Base-by-base conservation (phyloP, 2,888 invertebrate species). In the Aleiodes leptofemur region DNA sequence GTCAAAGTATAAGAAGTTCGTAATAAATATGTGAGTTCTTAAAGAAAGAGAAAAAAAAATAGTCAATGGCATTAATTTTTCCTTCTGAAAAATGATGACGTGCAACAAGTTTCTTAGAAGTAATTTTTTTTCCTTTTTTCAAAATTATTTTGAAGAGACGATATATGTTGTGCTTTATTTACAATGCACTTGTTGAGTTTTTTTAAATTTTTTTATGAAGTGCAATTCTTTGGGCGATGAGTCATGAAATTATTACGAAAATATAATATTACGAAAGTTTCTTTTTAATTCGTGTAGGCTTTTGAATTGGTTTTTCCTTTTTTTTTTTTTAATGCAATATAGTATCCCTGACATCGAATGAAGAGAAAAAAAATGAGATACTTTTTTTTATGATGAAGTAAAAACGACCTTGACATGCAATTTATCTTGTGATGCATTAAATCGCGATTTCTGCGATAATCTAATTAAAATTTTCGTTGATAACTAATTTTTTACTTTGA, bases 281-380 rank as follows among this genome's bases (percentile, higher is more conserved):
- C 11, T 11, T 43, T 43, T 43, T 9, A 43, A 43, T 43, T 43
- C 11, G 43, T 43, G 43, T 43, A 43, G 43, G 43, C 43, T 43
- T 43, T 43, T 43, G 43, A 29, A 57, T 57, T 57, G 57, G 23
- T 7, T 57, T 29, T 57, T 43, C 43, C 9, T 43, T 4, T 6
- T 57, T 56, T 55, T 55, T 56, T 56, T 29, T 57, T 16, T 31
- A 23, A 29, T 23, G 61, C 31, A 64, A 38, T 43, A 11, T 34
- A 23, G 43, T 64, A 64, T 64, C 64, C 64, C 64, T 64, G 64
- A 64, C 64, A 64, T 64, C 64, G 64, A 64, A 64, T 48, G 64
- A 23, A 23, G 23, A 23, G 34, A 34, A 34, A 64, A 48, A 64
- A 64, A 34, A 14, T 38, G 64, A 64, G 64, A 64, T 48, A 64